Evolutionary conservation across 2,113 vertebrate species (phyloP), one percentile per base, ranked within the genome.

Genomic region (Oncorhynchus mykiss): DNA sequence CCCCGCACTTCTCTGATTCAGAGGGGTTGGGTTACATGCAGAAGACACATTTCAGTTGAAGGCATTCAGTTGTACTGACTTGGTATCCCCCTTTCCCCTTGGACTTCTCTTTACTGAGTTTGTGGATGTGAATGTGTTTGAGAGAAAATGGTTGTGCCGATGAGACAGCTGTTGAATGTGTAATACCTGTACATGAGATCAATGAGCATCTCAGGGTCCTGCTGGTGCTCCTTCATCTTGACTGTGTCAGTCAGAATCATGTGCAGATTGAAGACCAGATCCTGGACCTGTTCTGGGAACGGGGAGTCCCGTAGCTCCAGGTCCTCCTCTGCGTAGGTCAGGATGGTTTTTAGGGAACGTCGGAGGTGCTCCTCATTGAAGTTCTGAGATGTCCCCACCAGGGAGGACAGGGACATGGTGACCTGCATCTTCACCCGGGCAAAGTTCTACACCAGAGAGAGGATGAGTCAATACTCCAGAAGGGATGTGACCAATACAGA

Each of bases 401-500:
- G 91, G 0, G 95, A 96, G 0, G 96, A 97, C 49, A 97, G 91
- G 0, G 96, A 97, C 96, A 97, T 97, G 60, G 96, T 97, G 67
- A 97, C 96, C 77, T 97, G 96, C 96, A 97, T 97, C 93, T 97
- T 97, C 74, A 97, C 96, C 12, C 96, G 94, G 3, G 96, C 96
- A 75, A 97, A 97, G 90, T 97, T 97, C 96, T 97, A 88, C 0
- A 29, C 18, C 29, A 14, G 16, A 59, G 14, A 2, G 9, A 3
- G 13, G 13, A 48, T n/a, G 22, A 18, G 45, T 12, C 11, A 71
- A 48, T 13, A 20, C 4, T 27, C 24, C 13, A 14, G 25, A 67
- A 29, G 5, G n/a, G 4, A 1, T 67, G 16, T 67, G 25, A 67
- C 6, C 34, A 18, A 20, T 20, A 57, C 2, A 45, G 39, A 12